Evolutionary conservation across 2,113 vertebrate species (phyloP).

Genomic region (Pyxicephalus adspersus): DNA sequence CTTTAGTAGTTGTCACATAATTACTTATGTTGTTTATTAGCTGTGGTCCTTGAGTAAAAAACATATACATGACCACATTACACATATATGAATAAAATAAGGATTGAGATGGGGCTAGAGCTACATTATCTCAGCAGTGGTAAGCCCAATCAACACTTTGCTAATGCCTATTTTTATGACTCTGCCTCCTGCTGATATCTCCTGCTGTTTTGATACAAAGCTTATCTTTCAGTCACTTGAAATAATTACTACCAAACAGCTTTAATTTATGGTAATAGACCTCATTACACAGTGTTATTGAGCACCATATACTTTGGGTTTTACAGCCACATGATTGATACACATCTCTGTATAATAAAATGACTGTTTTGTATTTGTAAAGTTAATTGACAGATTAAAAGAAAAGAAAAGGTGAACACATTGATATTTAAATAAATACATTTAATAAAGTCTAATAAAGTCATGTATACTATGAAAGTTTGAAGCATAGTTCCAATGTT

Average conservation of each 20-base stretch:
- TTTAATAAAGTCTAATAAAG: not conserved
- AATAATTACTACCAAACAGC: constrained; percentile 21
- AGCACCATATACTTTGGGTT: not conserved
- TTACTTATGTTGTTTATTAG: not conserved
- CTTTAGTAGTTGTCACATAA: not conserved
- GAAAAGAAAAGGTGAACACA: not conserved
- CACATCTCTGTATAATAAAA: not conserved
- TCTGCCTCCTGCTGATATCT: constrained; percentile 10
- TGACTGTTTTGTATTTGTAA: too few species aligned
- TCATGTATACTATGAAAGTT: too few species aligned
- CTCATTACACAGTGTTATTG: constrained; percentile 28
- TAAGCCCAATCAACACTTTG: constrained; percentile 11
- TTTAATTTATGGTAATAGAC: constrained; percentile 31
- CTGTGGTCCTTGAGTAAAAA: not conserved
- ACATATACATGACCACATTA: not conserved
- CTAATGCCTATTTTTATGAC: constrained; percentile 22
- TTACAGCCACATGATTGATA: not conserved
- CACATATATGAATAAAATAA: constrained; percentile 9
- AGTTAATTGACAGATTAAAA: not conserved
- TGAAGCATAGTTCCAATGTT: not conserved
- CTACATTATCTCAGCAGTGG: constrained; percentile 14
- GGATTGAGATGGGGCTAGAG: not conserved
- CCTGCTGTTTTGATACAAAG: constrained; percentile 19
- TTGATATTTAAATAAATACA: not conserved
- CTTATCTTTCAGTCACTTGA: constrained; percentile 36